Base-by-base conservation (phyloP, 1,140 invertebrate species). In the Helicoverpa armigera region DNA sequence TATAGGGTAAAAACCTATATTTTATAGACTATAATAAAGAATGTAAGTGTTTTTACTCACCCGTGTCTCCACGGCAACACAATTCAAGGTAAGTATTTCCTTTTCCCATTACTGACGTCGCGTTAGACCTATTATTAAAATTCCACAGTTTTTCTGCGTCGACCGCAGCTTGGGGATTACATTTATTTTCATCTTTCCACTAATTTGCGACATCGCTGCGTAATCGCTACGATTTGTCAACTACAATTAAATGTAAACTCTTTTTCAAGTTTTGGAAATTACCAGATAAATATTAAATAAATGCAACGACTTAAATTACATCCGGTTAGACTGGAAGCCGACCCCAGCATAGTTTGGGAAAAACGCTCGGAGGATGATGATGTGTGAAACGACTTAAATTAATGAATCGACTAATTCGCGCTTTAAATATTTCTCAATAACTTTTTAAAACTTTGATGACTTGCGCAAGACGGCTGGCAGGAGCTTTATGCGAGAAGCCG, bases 41-140 rank as follows among this genome's bases (percentile, higher is more conserved):
- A 35, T 43, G 4, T 43, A 43, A 7, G 35, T 7, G 35, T 1
- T 43, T 43, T 7, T 5, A 43, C 7, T 43, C 35, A 43, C 0
- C 13, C 13, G 13, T 54, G 12, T 43, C 14, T 1, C 31, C 58
- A 29, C 29, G 14, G 63, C 29, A 48, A 65, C 63, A 7, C 61
- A 9, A n/a, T 65, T 43, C 63, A 48, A 48, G 31, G 31, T 43
- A 65, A 14, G 31, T 35, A 65, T 65, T 61, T 61, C 58, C 58
- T 61, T 31, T 61, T 61, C 58, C 23, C 23, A 31, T 61, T 61
- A 31, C 23, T 31, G 5, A 2, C 63, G 16, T 2, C 35, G 5
- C 63, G 35, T 48, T 16, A 65, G n/a, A 11, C 63, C 53, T 65
- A 48, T 65, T 65, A 65, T 65, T 65, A 65, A 65, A 14, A 65